phyloP scores from a whole-genome alignment of 2,888 invertebrate genomes.

The Ormia ochracea region DNA sequence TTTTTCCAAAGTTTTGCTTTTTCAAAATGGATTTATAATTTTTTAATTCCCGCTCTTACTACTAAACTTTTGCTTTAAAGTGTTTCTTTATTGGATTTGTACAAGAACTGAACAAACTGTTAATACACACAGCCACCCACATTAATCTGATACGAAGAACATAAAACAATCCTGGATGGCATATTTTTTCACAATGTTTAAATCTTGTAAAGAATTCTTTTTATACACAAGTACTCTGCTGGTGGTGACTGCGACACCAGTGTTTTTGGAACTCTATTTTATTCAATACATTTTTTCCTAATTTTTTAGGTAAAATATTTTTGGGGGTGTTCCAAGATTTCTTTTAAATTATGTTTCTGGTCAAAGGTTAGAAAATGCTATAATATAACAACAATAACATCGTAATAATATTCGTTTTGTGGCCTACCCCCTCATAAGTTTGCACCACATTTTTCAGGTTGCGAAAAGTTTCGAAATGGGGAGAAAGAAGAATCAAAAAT shows the following conservation, averaged over 20 bases:
- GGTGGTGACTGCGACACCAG: constrained; percentile 51
- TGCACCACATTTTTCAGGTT: constrained; percentile 35
- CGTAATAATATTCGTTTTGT: constrained; percentile 56
- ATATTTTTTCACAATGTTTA: constrained; percentile 35
- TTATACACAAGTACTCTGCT: constrained; percentile 52
- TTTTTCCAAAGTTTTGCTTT: constrained; percentile 2
- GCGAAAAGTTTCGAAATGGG: not conserved
- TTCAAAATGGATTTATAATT: constrained; percentile 43
- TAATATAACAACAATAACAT: constrained; percentile 43
- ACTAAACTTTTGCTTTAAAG: constrained; percentile 50
- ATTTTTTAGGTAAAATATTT: constrained; percentile 44
- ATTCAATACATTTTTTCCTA: constrained; percentile 22
- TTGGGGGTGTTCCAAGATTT: constrained; percentile 44
- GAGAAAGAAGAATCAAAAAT: constrained; percentile 5
- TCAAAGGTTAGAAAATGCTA: constrained; percentile 54
- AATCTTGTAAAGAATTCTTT: constrained; percentile 44
- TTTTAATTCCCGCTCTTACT: not conserved
- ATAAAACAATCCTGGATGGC: constrained; percentile 14
- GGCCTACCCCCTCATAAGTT: constrained; percentile 56
- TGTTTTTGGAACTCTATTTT: constrained; percentile 24
- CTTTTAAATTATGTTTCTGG: constrained; percentile 51
- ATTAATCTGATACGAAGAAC: constrained; percentile 19
- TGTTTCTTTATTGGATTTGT: constrained; percentile 64
- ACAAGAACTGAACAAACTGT: constrained; percentile 50
- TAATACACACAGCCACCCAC: constrained; percentile 56